phyloP scores from a whole-genome alignment of 2,888 invertebrate species.

The Eurytoma californica region DNA sequence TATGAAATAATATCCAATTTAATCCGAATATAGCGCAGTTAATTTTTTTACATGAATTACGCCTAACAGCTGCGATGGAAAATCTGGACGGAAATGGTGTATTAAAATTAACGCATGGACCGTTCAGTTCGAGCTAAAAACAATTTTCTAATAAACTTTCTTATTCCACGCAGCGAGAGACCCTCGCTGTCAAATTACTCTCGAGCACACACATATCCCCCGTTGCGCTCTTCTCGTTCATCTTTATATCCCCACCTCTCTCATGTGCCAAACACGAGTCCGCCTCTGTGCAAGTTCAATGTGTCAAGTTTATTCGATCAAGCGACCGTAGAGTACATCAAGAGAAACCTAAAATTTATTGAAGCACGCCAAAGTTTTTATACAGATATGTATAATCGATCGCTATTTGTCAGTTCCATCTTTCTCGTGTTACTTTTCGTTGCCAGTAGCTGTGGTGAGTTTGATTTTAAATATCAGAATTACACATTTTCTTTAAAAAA shows the following conservation, averaged over 20 bases:
- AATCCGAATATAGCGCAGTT: no score
- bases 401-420: not conserved
- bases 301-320: slow-evolving; percentile 53
- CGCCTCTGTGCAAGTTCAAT: slow-evolving; percentile 47
- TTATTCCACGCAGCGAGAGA: slow-evolving; percentile 30
- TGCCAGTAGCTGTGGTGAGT: slow-evolving; percentile 30
- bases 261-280: slow-evolving; percentile 7
- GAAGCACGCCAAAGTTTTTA: not conserved
- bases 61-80: not conserved
- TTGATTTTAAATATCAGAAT: not conserved
- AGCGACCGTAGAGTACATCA: slow-evolving; percentile 9
- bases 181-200: slow-evolving; percentile 44
- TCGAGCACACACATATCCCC: not conserved
- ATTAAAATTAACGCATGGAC: slow-evolving; percentile 31
- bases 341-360: slow-evolving; percentile 1
- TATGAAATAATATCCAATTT: no score
- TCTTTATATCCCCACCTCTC: slow-evolving; percentile 42
- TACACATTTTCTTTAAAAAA: no score
- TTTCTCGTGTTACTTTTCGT: slow-evolving; percentile 6
- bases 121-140: slow-evolving; percentile 10
- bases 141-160: slow-evolving; percentile 56
- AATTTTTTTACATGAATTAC: no score
- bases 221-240: slow-evolving; percentile 16
- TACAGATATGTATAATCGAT: slow-evolving; percentile 3
- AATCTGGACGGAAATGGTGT: slow-evolving; percentile 16